phyloP scores from a whole-genome alignment of 2,888 invertebrate genomes.

The Parasteatoda lunata region DNA sequence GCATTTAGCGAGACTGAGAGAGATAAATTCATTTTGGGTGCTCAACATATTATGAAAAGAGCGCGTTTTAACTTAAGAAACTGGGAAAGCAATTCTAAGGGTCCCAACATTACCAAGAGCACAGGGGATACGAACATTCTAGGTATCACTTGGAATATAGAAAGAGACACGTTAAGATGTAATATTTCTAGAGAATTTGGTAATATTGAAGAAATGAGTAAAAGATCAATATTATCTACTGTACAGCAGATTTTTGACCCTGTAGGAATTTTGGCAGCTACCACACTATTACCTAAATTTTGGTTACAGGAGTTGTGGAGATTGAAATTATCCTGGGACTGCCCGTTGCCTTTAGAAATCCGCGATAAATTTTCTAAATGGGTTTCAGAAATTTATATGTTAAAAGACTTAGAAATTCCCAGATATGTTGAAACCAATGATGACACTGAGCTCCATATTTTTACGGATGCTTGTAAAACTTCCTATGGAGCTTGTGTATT shows the following conservation, averaged over 20 bases:
- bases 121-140: neutral
- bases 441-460: neutral
- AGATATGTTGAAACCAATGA: neutral
- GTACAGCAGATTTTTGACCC: slow-evolving; percentile 25
- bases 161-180: too few species aligned
- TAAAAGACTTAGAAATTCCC: neutral
- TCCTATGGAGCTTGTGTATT: too few species aligned
- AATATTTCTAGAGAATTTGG: too few species aligned
- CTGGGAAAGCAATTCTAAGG: neutral
- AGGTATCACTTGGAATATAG: too few species aligned
- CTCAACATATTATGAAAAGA: too few species aligned
- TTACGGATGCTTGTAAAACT: neutral
- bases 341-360: neutral
- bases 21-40: too few species aligned
- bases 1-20: too few species aligned
- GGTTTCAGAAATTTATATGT: too few species aligned
- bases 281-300: neutral
- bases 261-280: neutral
- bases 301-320: neutral
- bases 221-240: too few species aligned
- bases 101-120: neutral
- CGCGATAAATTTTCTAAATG: neutral
- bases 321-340: slow-evolving; percentile 4
- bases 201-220: too few species aligned
- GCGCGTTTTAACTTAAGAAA: too few species aligned